A percentile compares a stretch with the other conserved stretches of the same genome.
phyloP scores from a whole-genome alignment of 2,888 invertebrate species.

The Drosophila subsilvestris region DNA sequence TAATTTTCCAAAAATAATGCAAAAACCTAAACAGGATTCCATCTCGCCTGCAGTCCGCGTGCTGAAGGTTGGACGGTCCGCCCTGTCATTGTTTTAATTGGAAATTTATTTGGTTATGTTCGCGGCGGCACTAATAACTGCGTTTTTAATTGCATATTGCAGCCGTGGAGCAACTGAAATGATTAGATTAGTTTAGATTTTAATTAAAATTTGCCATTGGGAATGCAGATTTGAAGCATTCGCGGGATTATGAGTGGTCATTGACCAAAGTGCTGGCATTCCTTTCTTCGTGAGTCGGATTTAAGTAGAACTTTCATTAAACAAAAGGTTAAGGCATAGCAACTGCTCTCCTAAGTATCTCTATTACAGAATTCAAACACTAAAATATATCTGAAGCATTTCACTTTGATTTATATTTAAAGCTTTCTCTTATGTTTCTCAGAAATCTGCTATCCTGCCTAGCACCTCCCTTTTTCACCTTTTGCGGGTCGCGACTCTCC shows the following conservation, averaged over 20 bases:
- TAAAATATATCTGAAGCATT: no score
- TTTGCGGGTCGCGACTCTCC: neutral
- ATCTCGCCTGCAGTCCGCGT: neutral
- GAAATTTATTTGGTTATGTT: slow-evolving; percentile 74
- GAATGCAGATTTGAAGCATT: neutral
- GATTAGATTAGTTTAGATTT: slow-evolving; percentile 21
- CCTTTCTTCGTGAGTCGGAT: no score
- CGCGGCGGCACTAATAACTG: slow-evolving; percentile 57
- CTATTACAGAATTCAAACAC: no score
- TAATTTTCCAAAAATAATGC: slow-evolving; percentile 38
- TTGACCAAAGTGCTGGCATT: neutral
- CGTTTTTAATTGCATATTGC: slow-evolving; percentile 68
- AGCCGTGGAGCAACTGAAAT: no score
- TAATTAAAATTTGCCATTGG: slow-evolving; percentile 44
- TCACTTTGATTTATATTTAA: neutral
- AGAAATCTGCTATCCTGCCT: neutral
- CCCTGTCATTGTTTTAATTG: slow-evolving; percentile 63
- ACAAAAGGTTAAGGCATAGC: neutral
- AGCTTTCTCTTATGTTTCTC: neutral
- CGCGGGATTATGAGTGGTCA: neutral
- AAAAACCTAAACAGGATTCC: slow-evolving; percentile 33
- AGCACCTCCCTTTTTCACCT: neutral
- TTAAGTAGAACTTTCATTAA: neutral
- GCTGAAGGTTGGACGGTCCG: neutral
- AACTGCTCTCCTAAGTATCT: neutral